Evolutionary conservation across 2,113 vertebrate species (phyloP).

Genomic region (Capricornis sumatraensis): DNA sequence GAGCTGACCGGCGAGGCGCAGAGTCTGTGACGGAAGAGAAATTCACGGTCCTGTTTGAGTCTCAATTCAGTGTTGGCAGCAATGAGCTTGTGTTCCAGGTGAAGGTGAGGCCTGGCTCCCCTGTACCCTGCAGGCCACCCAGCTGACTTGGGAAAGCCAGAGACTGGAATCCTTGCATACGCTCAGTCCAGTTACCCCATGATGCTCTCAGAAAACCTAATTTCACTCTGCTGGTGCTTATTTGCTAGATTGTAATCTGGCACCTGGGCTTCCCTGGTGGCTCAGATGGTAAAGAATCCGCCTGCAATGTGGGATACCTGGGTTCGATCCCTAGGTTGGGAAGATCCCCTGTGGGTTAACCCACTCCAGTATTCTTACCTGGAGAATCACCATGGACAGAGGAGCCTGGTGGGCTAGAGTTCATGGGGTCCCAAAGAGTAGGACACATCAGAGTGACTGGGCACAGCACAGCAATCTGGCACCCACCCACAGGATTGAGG

Average conservation of each 20-base stretch:
- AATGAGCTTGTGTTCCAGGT: slow-evolving; percentile 98
- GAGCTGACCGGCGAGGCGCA: slow-evolving; percentile 92
- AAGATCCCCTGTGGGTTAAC: not conserved
- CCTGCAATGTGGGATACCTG: not conserved
- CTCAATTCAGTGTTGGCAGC: slow-evolving; percentile 95
- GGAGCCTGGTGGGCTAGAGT: not conserved
- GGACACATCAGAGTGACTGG: not conserved
- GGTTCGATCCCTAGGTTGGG: not conserved
- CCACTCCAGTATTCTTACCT: not conserved
- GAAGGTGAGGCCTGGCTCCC: slow-evolving; percentile 84
- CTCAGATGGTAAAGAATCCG: not conserved
- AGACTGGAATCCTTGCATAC: not conserved
- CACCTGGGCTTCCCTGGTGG: not conserved
- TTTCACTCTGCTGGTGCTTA: not conserved
- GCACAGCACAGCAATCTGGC: not conserved
- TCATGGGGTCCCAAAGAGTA: not conserved
- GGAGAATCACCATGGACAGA: not conserved
- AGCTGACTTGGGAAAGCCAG: not conserved
- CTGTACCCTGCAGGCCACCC: fast-evolving
- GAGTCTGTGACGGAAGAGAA: slow-evolving; percentile 98
- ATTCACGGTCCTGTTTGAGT: slow-evolving; percentile 98
- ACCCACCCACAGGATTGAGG: not conserved
- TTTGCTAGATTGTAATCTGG: not conserved
- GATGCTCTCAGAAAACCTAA: not conserved
- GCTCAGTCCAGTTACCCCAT: fast-evolving